These are phyloP conservation scores for Mus spicilegus DNA, from an alignment of 2,113 vertebrate genomes.

Conservation along the genomic window DNA sequence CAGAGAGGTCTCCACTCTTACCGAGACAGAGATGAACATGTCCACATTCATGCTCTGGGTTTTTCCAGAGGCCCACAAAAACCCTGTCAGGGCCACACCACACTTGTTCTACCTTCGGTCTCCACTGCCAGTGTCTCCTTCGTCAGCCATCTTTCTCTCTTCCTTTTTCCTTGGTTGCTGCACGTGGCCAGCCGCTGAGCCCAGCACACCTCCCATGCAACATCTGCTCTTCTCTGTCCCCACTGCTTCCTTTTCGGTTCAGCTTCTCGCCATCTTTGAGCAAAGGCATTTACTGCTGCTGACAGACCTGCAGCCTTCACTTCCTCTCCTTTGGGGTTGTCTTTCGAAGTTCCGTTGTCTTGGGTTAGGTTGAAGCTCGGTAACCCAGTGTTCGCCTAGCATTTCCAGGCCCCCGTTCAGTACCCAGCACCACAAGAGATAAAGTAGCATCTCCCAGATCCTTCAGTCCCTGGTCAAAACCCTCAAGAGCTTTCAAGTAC, in stretches of 20 bases:
- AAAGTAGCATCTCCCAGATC: not conserved
- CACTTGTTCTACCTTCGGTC: rapidly evolving
- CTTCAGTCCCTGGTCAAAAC: not conserved
- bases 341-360: not conserved
- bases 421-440: not conserved
- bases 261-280: not conserved
- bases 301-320: not conserved
- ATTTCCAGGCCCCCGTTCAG: not conserved
- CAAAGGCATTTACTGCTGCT: not conserved
- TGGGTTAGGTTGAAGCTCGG: not conserved
- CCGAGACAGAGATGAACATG: not conserved
- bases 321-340: not conserved
- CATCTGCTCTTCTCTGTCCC: not conserved
- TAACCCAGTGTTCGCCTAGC: not conserved
- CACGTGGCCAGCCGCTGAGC: not conserved
- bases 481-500: not conserved
- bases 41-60: too few relatives aligned
- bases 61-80: not conserved
- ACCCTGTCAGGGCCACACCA: not conserved
- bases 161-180: not conserved
- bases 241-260: not conserved
- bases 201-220: not conserved
- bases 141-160: not conserved
- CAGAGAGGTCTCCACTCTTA: not conserved
- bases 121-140: not conserved